Evolutionary conservation across 2,113 vertebrate species (phyloP).

Genomic region (Sialia sialis): DNA sequence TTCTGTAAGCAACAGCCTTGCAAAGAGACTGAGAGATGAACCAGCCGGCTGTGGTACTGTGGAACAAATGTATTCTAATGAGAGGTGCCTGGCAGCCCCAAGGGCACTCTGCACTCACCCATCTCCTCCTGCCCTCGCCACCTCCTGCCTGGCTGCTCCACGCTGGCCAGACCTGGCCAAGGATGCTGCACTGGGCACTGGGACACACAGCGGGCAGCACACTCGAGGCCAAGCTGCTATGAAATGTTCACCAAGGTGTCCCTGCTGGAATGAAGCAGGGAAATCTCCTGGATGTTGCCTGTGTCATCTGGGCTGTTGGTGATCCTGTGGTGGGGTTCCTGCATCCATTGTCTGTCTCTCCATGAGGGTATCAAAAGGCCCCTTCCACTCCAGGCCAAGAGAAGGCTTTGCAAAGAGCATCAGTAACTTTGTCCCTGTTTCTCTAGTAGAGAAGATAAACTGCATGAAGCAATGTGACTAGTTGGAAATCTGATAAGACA

Average conservation of each 20-base stretch:
- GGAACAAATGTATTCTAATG: slow-evolving; percentile 88
- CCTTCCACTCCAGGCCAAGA: not conserved
- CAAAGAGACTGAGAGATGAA: slow-evolving; percentile 48
- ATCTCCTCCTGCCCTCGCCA: not conserved
- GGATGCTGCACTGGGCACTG: not conserved
- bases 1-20: slow-evolving; percentile 85
- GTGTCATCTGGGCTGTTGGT: not conserved
- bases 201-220: accelerated
- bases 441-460: not conserved
- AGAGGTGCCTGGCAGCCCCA: slow-evolving; percentile 78
- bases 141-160: slow-evolving; percentile 4
- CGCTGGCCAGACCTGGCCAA: not conserved
- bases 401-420: not conserved
- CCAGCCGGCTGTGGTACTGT: slow-evolving; percentile 82
- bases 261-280: not conserved
- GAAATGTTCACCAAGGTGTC: not conserved
- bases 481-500: not conserved
- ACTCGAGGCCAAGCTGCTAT: not conserved
- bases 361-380: not conserved
- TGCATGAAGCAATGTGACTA: not conserved
- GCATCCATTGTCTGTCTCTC: not conserved
- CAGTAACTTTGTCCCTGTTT: not conserved
- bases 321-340: not conserved
- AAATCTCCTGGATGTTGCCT: not conserved
- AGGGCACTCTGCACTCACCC: not conserved